Conservation (phyloP, 2,113 vertebrate species). For the Urocitellus parryii region DNA sequence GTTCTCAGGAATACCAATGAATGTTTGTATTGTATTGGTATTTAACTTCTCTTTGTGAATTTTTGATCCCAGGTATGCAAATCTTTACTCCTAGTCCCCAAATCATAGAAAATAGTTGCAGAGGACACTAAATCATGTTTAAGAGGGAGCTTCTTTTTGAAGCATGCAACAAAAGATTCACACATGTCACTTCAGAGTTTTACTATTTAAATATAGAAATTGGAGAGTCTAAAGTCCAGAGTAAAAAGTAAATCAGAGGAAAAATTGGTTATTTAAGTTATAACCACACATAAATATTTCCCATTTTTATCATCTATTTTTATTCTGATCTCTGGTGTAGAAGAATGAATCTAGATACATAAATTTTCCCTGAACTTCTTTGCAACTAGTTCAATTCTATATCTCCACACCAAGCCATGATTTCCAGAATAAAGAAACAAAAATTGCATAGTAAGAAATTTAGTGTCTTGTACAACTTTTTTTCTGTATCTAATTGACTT, state of each 20-base stretch:
- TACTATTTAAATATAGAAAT: background rate
- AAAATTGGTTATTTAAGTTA: background rate
- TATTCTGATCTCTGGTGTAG: background rate
- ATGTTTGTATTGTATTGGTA: background rate
- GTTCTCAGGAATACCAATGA: background rate
- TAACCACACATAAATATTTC: background rate
- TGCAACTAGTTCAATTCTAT: background rate
- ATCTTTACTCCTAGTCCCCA: background rate
- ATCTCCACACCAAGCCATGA: background rate
- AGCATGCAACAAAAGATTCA: background rate
- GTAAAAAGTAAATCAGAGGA: background rate
- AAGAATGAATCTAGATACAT: background rate
- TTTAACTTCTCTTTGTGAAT: background rate
- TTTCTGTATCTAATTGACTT: background rate
- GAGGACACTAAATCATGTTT: background rate
- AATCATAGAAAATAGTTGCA: background rate
- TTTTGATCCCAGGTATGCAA: background rate
- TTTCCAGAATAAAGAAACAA: background rate
- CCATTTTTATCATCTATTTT: background rate
- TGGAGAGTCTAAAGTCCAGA: background rate
- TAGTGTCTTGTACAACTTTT: background rate
- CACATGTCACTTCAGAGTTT: background rate
- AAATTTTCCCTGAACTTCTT: background rate
- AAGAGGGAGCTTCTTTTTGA: background rate
- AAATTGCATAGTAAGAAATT: background rate